A percentile compares a stretch with the other conserved stretches of the same genome.
These are phyloP conservation scores for Peromyscus polionotus DNA, from an alignment of 2,113 vertebrate genomes.

Conservation along the genomic window DNA sequence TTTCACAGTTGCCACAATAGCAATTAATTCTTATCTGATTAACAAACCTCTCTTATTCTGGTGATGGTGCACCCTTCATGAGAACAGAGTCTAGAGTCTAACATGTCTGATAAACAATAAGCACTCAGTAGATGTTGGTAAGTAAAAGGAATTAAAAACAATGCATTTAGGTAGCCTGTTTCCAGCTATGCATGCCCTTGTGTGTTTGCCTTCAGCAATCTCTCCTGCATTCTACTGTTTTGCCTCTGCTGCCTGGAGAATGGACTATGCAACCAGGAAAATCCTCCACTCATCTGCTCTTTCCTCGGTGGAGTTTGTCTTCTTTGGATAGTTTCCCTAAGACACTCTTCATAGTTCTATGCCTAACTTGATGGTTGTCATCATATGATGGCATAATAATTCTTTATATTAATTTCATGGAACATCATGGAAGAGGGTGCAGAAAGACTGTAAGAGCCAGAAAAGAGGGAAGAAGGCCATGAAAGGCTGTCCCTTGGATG, in stretches of 20 bases:
- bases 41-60: neutral
- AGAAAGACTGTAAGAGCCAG: neutral
- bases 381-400: neutral
- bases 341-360: neutral
- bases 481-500: neutral
- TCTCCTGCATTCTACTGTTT: neutral
- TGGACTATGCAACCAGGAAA: neutral
- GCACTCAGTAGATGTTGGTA: neutral
- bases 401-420: neutral
- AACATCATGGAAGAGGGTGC: neutral
- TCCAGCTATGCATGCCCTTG: neutral
- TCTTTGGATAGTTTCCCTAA: neutral
- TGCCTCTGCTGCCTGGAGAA: neutral
- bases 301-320: neutral
- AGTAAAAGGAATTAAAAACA: neutral
- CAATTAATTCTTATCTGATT: neutral
- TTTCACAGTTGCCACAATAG: neutral
- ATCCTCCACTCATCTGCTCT: neutral
- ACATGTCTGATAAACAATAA: neutral
- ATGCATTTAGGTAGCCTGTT: neutral
- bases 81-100: neutral
- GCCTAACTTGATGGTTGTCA: neutral
- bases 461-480: neutral
- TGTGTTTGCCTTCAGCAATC: neutral
- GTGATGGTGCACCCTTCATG: neutral